Conservation (phyloP, 2,888 invertebrate species). For the Pheosia gnoma region DNA sequence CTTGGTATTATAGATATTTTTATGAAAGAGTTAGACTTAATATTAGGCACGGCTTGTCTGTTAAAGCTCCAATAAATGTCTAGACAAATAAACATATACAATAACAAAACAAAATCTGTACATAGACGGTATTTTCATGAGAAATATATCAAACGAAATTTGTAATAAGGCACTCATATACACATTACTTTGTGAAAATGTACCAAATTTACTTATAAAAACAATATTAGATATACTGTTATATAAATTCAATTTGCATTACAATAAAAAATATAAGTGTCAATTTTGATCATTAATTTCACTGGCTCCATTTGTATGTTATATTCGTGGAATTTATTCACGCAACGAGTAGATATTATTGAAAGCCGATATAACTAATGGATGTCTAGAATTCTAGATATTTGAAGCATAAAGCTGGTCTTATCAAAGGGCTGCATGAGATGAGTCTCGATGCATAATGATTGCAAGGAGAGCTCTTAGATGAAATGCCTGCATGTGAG, state of each 20-base stretch:
- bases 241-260: too few species aligned
- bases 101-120: not conserved
- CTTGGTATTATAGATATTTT: too few species aligned
- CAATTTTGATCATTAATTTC: too few species aligned
- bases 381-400: conserved; percentile 8
- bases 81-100: not conserved
- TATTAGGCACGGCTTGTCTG: not conserved
- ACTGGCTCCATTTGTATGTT: not conserved
- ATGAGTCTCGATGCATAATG: not conserved
- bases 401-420: not conserved
- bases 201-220: too few species aligned
- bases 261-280: too few species aligned
- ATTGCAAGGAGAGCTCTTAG: not conserved
- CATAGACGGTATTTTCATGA: too few species aligned
- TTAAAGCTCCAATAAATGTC: not conserved
- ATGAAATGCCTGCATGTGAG: not conserved
- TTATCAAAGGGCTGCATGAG: not conserved
- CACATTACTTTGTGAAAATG: too few species aligned
- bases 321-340: not conserved
- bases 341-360: conserved; percentile 17
- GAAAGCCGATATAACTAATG: conserved; percentile 32
- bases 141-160: too few species aligned
- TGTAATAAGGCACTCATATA: too few species aligned
- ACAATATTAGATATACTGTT: too few species aligned
- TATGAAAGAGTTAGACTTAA: too few species aligned